These are phyloP conservation scores for Halcyon chelicuti DNA, from an alignment of 2,797 vertebrate species.

Conservation along the genomic window DNA sequence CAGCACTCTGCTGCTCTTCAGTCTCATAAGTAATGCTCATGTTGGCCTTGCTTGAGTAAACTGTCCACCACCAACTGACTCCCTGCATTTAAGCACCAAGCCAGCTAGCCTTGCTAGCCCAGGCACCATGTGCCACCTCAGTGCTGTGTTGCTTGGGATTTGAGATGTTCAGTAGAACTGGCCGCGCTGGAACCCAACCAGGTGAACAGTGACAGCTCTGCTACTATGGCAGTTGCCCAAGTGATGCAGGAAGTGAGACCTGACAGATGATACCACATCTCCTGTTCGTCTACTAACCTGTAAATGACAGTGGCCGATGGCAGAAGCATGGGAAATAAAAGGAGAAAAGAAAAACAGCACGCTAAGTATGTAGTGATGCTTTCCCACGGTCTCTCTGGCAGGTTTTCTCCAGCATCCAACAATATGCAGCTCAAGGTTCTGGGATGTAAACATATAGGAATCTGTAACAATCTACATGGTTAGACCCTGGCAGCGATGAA, in stretches of 20 bases:
- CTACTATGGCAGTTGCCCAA: background rate
- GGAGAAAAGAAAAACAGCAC: background rate
- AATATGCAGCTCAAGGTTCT: background rate
- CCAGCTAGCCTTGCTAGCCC: background rate
- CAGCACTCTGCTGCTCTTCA: background rate
- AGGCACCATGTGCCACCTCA: fast-evolving
- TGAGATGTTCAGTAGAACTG: background rate
- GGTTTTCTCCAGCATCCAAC: background rate
- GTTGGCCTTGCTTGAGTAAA: background rate
- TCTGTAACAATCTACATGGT: background rate
- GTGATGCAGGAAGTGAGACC: background rate
- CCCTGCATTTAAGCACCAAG: background rate
- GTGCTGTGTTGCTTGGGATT: background rate
- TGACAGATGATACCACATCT: background rate
- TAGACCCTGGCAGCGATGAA: background rate
- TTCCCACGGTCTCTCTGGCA: background rate
- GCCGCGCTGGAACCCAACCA: background rate
- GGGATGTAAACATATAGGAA: background rate
- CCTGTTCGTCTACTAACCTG: background rate
- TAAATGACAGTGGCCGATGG: background rate
- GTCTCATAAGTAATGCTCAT: background rate
- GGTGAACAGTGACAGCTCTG: background rate
- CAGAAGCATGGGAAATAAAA: background rate
- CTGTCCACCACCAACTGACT: background rate
- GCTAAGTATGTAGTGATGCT: background rate